Evolutionary conservation across 2,113 vertebrate species (phyloP), one percentile per base, ranked within the genome.

Genomic region (Cyanoliseus patagonus): DNA sequence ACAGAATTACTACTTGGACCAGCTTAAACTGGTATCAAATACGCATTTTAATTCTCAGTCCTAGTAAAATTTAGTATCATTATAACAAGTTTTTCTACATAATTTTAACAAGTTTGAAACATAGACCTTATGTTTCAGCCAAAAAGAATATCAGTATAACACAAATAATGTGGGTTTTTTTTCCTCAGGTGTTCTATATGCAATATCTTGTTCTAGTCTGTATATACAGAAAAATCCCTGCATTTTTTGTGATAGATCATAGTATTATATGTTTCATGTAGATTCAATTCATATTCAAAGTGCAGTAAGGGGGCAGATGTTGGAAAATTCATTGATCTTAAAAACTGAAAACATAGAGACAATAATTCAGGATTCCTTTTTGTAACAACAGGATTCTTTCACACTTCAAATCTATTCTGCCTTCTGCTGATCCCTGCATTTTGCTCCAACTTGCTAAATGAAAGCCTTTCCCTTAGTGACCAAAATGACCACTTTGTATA

Each of bases 371-470:
- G 57, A 82, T 76, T 82, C 37, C 57, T 92, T 94, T 93, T 89
- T 78, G 39, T 91, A 83, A 51, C 82, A 95, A 79, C 25, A 63
- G 22, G 85, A 76, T 90, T 90, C 14, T 84, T 79, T 11, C 16
- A 73, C 44, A 88, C 17, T 82, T 85, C 79, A 82, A 89, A 74
- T 63, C 80, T 31, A 3, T 91, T 89, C 66, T 89, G 31, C 82
- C 87, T 95, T 94, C 72, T 96, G 82, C 85, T 97, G 88, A 96
- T 84, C 39, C 85, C 33, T 89, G 68, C 90, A 85, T 93, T 97
- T 96, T 87, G 46, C 79, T 91, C 33, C 17, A 30, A 47, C 44
- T 64, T 89, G 76, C 51, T 88, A 95, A 96, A 96, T 95, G 83
- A 94, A 96, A 83, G 33, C 24, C 59, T 88, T 89, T 96, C 68